A percentile compares a stretch with the other conserved stretches of the same genome.
Conservation (phyloP, 2,888 invertebrate species). For the Exephanes ischioxanthus region DNA sequence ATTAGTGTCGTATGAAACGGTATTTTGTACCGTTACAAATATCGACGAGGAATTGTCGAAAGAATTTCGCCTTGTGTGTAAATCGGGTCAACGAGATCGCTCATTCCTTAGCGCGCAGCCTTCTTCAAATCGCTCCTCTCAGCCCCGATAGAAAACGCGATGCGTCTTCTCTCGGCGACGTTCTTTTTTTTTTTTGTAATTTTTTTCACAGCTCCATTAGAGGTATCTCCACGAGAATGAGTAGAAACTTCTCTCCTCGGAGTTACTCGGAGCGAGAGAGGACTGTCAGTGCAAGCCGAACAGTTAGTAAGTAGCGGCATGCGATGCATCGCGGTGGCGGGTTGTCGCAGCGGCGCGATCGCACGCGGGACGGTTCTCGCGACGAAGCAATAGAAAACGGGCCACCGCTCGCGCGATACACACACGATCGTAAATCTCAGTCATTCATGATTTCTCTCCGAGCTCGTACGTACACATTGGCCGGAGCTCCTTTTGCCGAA, state of each 20-base stretch:
- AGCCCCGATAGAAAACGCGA: conserved; percentile 60
- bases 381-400: conserved; percentile 66
- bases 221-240: conserved; percentile 63
- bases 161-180: conserved; percentile 62
- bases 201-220: conserved; percentile 68
- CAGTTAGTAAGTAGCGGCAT: conserved; percentile 45
- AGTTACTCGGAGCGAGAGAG: conserved; percentile 27
- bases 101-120: conserved; percentile 17
- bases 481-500: conserved; percentile 12
- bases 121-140: neutral
- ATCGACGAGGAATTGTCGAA: conserved; percentile 3
- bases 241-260: conserved; percentile 69
- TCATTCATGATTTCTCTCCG: conserved; percentile 72
- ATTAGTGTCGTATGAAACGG: neutral
- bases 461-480: conserved; percentile 37
- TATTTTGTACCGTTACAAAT: neutral
- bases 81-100: conserved; percentile 60
- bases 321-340: conserved; percentile 40
- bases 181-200: conserved; percentile 5
- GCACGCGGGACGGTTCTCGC: conserved; percentile 17
- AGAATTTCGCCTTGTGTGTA: conserved; percentile 22
- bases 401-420: conserved; percentile 51
- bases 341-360: conserved; percentile 16
- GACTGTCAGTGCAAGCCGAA: conserved; percentile 20
- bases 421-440: conserved; percentile 69